Evolutionary conservation across 2,113 vertebrate species (phyloP).

Genomic region (Sebastes schlegelii): DNA sequence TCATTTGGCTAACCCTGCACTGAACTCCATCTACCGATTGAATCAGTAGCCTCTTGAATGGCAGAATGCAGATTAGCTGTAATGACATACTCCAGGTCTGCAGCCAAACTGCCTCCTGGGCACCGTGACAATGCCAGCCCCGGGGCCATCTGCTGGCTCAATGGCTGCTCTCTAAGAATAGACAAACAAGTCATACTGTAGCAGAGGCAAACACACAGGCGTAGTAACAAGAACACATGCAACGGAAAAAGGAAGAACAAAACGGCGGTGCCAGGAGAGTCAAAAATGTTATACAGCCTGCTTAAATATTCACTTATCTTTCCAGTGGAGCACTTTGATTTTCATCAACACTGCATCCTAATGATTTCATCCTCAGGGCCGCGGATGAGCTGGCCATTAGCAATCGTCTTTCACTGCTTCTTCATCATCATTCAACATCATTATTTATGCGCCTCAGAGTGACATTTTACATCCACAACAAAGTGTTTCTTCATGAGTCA

Average conservation of each 20-base stretch:
- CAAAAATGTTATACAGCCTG: not conserved
- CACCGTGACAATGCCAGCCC: slow-evolving; percentile 45
- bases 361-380: slow-evolving; percentile 5
- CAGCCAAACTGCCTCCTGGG: slow-evolving; percentile 42
- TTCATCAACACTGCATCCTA: not conserved
- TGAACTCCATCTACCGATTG: not conserved
- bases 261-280: not conserved
- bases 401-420: not conserved
- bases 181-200: slow-evolving; percentile 20
- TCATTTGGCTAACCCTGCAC: slow-evolving; percentile 26
- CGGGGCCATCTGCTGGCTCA: slow-evolving; percentile 61
- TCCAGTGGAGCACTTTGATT: slow-evolving; percentile 12
- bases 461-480: slow-evolving; percentile 28
- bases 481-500: slow-evolving; percentile 42
- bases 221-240: slow-evolving; percentile 15
- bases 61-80: slow-evolving; percentile 48
- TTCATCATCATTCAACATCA: not conserved
- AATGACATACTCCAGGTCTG: slow-evolving; percentile 47
- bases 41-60: slow-evolving; percentile 28
- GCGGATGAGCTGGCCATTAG: slow-evolving; percentile 2
- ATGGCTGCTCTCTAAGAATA: slow-evolving; percentile 50
- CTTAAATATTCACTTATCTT: slow-evolving; percentile 27
- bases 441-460: not conserved
- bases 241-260: not conserved
- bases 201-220: slow-evolving; percentile 19